A percentile compares a stretch with the other conserved stretches of the same genome.
These are phyloP conservation scores for Beris chalybata DNA, from an alignment of 2,888 invertebrate species.

Conservation along the genomic window DNA sequence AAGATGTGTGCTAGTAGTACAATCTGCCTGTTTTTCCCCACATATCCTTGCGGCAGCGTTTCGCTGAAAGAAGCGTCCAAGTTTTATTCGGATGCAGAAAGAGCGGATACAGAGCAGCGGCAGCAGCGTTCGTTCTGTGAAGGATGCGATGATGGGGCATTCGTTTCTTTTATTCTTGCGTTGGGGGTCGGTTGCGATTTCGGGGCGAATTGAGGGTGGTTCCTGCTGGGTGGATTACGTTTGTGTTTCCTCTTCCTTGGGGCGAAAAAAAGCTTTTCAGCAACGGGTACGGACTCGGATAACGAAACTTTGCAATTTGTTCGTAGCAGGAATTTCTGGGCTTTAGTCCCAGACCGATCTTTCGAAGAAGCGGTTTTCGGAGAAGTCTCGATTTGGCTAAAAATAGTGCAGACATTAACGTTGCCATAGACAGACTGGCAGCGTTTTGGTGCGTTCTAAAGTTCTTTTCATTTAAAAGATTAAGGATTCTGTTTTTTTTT, in stretches of 20 bases:
- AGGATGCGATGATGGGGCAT: too few species aligned
- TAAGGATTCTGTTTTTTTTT: neutral
- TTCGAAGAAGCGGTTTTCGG: conserved; percentile 41
- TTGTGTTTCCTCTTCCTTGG: too few species aligned
- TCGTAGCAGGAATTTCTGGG: conserved; percentile 37
- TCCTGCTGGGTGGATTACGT: too few species aligned
- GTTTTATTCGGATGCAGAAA: conserved; percentile 23
- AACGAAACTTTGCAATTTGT: conserved; percentile 13
- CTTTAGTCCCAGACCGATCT: conserved; percentile 42
- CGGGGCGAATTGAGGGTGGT: too few species aligned
- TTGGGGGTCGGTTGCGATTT: too few species aligned
- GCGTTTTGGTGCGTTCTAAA: conserved; percentile 1
- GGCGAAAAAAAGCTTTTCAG: too few species aligned
- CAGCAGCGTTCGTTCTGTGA: too few species aligned
- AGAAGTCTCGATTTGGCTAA: conserved; percentile 32
- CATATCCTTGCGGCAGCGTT: neutral
- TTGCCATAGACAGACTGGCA: conserved; percentile 33
- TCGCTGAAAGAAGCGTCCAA: conserved; percentile 8
- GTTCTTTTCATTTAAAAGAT: neutral
- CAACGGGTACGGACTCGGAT: neutral
- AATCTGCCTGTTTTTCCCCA: too few species aligned
- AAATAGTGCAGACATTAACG: conserved; percentile 34
- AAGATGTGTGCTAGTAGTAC: too few species aligned
- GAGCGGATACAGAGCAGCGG: too few species aligned
- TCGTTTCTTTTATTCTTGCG: too few species aligned